A percentile compares a stretch with the other conserved stretches of the same genome.
Evolutionary conservation across 2,797 vertebrate genomes (phyloP).

Genomic region (Hippocampus kuda): DNA sequence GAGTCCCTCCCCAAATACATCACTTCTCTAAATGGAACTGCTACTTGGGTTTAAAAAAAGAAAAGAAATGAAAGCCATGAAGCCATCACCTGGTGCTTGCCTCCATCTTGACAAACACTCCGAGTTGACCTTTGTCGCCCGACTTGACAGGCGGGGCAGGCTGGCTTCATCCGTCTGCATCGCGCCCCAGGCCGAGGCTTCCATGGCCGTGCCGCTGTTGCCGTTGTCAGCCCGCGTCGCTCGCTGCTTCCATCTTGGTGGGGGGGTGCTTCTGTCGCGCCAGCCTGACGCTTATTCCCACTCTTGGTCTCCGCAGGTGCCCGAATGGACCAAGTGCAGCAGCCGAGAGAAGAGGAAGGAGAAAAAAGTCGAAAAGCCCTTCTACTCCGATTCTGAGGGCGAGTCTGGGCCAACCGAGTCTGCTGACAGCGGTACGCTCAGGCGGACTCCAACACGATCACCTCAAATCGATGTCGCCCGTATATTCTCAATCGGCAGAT

Average conservation of each 20-base stretch:
- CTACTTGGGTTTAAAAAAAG: conserved; percentile 28
- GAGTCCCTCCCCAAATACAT: conserved; percentile 31
- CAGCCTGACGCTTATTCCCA: conserved; percentile 15
- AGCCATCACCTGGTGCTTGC: conserved; percentile 56
- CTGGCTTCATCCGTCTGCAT: conserved; percentile 50
- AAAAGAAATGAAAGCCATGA: conserved; percentile 59
- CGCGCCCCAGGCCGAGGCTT: conserved; percentile 54
- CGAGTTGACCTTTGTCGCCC: conserved; percentile 16
- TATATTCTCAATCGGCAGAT: neutral
- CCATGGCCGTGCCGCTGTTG: conserved; percentile 57
- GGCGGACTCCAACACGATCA: too few relatives aligned
- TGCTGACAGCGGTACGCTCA: conserved; percentile 82
- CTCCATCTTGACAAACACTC: conserved; percentile 24
- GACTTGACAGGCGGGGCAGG: conserved; percentile 19
- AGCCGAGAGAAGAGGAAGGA: conserved; percentile 95
- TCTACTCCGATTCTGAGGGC: conserved; percentile 94
- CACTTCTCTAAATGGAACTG: conserved; percentile 60
- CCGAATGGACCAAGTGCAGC: conserved; percentile 97
- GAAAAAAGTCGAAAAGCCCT: conserved; percentile 94
- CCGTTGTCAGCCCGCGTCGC: conserved; percentile 35
- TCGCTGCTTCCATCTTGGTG: neutral
- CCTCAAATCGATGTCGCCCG: too few relatives aligned
- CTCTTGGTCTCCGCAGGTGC: conserved; percentile 70
- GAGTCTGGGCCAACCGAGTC: conserved; percentile 95
- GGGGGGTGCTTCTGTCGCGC: neutral